A percentile compares a stretch with the other conserved stretches of the same genome.
These are phyloP conservation scores for Zeuzera pyrina DNA, from an alignment of 2,888 invertebrate genomes.

Conservation along the genomic window DNA sequence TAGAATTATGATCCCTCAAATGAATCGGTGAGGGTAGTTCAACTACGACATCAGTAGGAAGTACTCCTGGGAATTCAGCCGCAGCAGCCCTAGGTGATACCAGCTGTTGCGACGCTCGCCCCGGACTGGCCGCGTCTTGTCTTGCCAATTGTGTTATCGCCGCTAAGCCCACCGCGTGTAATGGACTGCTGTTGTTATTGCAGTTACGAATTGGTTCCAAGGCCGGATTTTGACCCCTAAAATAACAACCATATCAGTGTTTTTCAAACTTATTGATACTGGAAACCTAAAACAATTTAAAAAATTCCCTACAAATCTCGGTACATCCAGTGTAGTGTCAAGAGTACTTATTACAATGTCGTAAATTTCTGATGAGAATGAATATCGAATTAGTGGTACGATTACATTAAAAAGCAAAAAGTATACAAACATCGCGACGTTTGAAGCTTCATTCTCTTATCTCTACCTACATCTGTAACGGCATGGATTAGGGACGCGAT, in stretches of 20 bases:
- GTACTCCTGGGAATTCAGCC: slow-evolving; percentile 61
- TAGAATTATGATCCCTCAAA: slow-evolving; percentile 28
- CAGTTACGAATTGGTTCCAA: slow-evolving; percentile 64
- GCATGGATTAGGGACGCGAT: too few species aligned
- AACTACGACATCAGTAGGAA: slow-evolving; percentile 65
- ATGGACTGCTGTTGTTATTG: slow-evolving; percentile 74
- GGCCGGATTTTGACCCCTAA: slow-evolving; percentile 41
- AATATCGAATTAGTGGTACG: too few species aligned
- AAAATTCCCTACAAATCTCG: too few species aligned
- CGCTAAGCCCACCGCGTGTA: slow-evolving; percentile 83
- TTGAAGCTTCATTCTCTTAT: too few species aligned
- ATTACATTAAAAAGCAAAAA: too few species aligned
- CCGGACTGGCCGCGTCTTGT: slow-evolving; percentile 58
- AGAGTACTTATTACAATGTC: too few species aligned
- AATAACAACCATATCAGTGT: background rate
- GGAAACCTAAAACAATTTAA: too few species aligned
- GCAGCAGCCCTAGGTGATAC: slow-evolving; percentile 16
- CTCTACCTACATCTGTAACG: too few species aligned
- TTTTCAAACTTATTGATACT: background rate
- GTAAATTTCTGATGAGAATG: too few species aligned
- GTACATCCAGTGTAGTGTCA: background rate
- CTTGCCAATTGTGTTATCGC: slow-evolving; percentile 84
- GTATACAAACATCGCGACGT: too few species aligned
- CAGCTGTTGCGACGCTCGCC: slow-evolving; percentile 27
- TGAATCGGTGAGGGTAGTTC: slow-evolving; percentile 56